Evolutionary conservation across 2,797 vertebrate species (phyloP), one percentile per base, ranked within the genome.

Genomic region (Orientallactaga sibirica): DNA sequence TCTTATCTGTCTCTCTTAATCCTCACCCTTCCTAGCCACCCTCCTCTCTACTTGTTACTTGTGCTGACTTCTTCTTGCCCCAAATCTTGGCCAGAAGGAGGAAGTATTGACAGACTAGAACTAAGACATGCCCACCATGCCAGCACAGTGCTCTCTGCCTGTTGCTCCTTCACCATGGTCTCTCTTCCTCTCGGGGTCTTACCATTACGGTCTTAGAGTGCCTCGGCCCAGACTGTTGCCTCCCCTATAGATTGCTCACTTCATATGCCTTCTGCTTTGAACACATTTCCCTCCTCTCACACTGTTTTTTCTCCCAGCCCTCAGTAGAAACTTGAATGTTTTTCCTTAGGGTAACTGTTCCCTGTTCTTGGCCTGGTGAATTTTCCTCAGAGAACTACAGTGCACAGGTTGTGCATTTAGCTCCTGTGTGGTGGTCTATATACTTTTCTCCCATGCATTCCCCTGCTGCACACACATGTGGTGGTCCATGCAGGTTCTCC

Each of bases 91-190:
- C 33, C 33, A 37, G 33, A 37, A 62, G 22, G 37, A 48, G 74
- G 75, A 75, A 12, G 61, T 75, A 22, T 5, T 37, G 33, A 37
- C 33, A 48, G 67, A 52, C 41, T 24, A 4, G 61, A 16, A 41
- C 27, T 9, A 3, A 3, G 58, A 29, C 61, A 37, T 24, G 33
- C 22, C 67, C 5, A 1, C 61, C 25, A n/a, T 7, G 7, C 5
- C 33, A 7, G 71, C 14, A 0, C 10, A 1, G 77, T 5, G 19
- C 20, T 5, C 15, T n/a, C 43, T 55, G 68, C 25, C 66, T 4
- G 0, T 62, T 0, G 0, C n/a, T 58, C 14, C 3, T 18, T 64
- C 62, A 58, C 43, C 2, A 0, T 1, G 1, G 43, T 61, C 68
- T 70, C 33, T 58, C 64, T 48, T 73, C 15, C 10, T 71, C 75